Conservation (phyloP, 2,888 invertebrate species). For the Cheilosia variabilis region DNA sequence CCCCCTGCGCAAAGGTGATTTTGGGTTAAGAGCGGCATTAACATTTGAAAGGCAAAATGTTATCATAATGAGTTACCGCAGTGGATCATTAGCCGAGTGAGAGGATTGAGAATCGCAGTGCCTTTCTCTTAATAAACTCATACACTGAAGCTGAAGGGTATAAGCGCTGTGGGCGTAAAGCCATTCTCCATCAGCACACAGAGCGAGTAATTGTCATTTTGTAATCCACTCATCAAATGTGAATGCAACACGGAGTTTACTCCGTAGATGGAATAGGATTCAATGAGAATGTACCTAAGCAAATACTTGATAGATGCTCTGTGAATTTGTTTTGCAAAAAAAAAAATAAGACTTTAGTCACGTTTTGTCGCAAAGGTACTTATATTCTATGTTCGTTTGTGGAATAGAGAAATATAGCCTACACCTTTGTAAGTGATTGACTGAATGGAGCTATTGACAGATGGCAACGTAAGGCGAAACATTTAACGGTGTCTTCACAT, state of each 20-base stretch:
- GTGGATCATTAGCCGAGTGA: constrained; percentile 46
- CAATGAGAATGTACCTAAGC: constrained; percentile 41
- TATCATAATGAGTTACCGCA: constrained; percentile 34
- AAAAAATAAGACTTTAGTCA: constrained; percentile 44
- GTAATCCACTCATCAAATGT: constrained; percentile 74
- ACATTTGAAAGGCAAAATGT: constrained; percentile 25
- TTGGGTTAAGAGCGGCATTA: constrained; percentile 10
- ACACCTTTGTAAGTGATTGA: constrained; percentile 23
- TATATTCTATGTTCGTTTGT: too few species aligned
- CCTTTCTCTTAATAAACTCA: constrained; percentile 56
- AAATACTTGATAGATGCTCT: constrained; percentile 41
- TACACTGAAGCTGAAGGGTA: constrained; percentile 47
- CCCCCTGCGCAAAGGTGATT: constrained; percentile 9
- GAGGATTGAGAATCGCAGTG: constrained; percentile 44
- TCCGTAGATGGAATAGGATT: constrained; percentile 29
- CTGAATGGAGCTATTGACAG: constrained; percentile 16
- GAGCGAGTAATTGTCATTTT: constrained; percentile 69
- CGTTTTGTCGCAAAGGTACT: constrained; percentile 62
- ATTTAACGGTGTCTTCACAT: too few species aligned
- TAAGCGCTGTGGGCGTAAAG: constrained; percentile 56
- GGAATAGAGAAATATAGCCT: neutral
- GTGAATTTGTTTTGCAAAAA: constrained; percentile 19
- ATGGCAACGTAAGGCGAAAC: neutral
- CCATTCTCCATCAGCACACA: constrained; percentile 37
- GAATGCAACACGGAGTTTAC: constrained; percentile 52